Evolutionary conservation across 2,888 invertebrate species (phyloP).

Genomic region (Cantharis lateralis): DNA sequence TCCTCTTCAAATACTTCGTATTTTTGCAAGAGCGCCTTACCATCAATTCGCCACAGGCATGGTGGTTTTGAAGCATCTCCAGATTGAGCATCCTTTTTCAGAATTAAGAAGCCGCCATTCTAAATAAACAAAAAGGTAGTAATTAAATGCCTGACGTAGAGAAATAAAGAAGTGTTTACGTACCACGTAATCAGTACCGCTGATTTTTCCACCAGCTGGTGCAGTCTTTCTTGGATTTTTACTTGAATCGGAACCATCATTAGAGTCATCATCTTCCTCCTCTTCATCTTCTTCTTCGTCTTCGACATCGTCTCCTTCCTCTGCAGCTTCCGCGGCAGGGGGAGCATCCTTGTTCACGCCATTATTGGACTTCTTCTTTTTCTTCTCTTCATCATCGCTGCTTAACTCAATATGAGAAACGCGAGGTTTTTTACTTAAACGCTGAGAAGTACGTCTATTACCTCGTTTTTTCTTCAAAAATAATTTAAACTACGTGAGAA

Average conservation of each 20-base stretch:
- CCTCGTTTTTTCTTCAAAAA: constrained; percentile 41
- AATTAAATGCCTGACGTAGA: background rate
- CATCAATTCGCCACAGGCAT: constrained; percentile 55
- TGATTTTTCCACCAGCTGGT: constrained; percentile 16
- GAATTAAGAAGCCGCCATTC: constrained; percentile 54
- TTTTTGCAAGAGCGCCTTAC: constrained; percentile 57
- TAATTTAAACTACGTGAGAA: background rate
- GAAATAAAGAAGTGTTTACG: background rate
- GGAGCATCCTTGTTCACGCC: constrained; percentile 39
- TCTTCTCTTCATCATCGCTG: constrained; percentile 39
- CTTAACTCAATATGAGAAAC: constrained; percentile 39
- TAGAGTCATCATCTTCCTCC: constrained; percentile 2
- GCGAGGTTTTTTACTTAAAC: constrained; percentile 47
- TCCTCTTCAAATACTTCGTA: constrained; percentile 54
- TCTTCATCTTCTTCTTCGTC: constrained; percentile 6
- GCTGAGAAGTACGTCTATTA: constrained; percentile 43
- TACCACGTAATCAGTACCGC: constrained; percentile 30
- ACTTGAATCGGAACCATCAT: background rate
- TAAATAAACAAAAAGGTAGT: constrained; percentile 33
- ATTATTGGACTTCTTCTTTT: constrained; percentile 30
- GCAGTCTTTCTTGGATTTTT: constrained; percentile 4
- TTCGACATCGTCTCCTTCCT: background rate
- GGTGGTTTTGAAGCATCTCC: constrained; percentile 51
- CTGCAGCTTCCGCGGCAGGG: background rate
- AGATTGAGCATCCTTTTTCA: constrained; percentile 52